A percentile compares a stretch with the other conserved stretches of the same genome.
These are phyloP conservation scores for Aegithalos caudatus DNA, from an alignment of 2,113 vertebrate genomes.

Conservation along the genomic window DNA sequence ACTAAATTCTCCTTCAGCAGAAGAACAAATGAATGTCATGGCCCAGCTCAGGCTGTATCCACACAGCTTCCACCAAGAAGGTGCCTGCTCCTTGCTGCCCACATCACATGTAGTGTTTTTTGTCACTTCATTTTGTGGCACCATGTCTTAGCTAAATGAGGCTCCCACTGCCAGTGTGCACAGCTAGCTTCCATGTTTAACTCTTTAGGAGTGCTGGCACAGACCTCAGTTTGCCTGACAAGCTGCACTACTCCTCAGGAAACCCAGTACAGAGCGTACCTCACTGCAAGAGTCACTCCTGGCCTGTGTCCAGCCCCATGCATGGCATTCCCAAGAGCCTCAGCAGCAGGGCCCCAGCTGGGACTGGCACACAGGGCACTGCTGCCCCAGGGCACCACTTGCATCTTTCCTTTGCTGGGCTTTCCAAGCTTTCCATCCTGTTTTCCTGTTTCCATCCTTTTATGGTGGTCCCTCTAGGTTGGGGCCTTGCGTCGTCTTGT, in stretches of 20 bases:
- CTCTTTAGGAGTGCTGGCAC: background rate
- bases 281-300: background rate
- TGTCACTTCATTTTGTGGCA: background rate
- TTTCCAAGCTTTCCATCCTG: background rate
- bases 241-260: background rate
- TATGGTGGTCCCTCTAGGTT: background rate
- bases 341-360: background rate
- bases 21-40: background rate
- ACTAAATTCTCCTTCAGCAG: background rate
- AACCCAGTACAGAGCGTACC: fast-evolving
- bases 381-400: fast-evolving
- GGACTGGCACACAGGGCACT: fast-evolving
- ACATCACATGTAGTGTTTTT: background rate
- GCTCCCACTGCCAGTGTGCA: fast-evolving
- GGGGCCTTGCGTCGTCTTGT: background rate
- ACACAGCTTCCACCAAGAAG: background rate
- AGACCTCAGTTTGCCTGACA: background rate
- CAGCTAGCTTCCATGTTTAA: background rate
- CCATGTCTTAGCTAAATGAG: background rate
- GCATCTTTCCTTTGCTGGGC: background rate
- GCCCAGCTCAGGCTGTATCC: background rate
- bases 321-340: fast-evolving
- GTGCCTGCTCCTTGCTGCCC: background rate
- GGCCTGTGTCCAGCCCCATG: background rate
- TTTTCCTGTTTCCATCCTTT: no score